Percentiles rank a stretch among this genome's conserved stretches.
Conservation (phyloP, 2,113 vertebrate genomes). For the Marmota monax region DNA sequence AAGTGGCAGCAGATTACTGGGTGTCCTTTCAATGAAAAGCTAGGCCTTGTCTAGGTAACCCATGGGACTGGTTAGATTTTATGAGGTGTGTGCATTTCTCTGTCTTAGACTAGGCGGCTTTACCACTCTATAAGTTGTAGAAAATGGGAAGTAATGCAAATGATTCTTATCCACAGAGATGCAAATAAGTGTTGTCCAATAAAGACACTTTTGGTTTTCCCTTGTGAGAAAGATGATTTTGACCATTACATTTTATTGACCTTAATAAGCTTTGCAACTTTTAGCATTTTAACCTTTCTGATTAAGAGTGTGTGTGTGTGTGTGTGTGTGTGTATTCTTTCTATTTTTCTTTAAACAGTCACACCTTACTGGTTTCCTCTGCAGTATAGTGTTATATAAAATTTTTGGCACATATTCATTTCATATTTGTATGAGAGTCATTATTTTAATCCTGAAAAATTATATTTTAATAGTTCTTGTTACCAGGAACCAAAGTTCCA, state of each 20-base stretch:
- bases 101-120: background rate
- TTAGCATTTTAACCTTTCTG: background rate
- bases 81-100: background rate
- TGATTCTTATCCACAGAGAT: slow-evolving; percentile 42
- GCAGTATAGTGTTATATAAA: slow-evolving; percentile 31
- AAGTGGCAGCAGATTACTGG: background rate
- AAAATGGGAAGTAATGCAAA: background rate
- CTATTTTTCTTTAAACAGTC: slow-evolving; percentile 35
- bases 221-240: background rate
- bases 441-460: slow-evolving; percentile 54
- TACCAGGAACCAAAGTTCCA: background rate
- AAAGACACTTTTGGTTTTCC: slow-evolving; percentile 2
- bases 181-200: background rate
- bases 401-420: background rate
- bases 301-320: background rate
- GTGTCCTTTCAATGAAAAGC: background rate
- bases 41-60: background rate
- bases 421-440: background rate
- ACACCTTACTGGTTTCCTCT: slow-evolving; percentile 33
- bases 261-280: slow-evolving; percentile 10
- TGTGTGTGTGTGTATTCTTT: background rate
- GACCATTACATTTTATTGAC: slow-evolving; percentile 8
- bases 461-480: background rate
- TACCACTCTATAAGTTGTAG: background rate
- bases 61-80: slow-evolving; percentile 12